Evolutionary conservation across 1,140 invertebrate species (phyloP).

Genomic region (Orussus abietinus): DNA sequence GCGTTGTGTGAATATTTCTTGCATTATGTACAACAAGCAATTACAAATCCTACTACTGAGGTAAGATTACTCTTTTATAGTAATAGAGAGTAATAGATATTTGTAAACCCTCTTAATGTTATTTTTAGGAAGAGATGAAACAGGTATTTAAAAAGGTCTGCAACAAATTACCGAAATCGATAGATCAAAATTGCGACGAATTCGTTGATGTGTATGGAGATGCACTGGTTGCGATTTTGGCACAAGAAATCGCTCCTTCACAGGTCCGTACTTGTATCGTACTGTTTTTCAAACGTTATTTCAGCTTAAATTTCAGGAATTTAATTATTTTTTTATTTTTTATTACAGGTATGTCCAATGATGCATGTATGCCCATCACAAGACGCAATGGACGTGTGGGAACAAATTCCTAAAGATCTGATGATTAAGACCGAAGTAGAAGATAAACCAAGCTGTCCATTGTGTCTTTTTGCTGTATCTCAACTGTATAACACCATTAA

Average conservation of each 20-base stretch:
- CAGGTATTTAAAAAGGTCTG: slow-evolving; percentile 65
- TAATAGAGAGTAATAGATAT: slow-evolving; percentile 6
- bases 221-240: slow-evolving; percentile 70
- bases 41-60: slow-evolving; percentile 67
- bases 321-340: slow-evolving; percentile 10
- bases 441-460: slow-evolving; percentile 66
- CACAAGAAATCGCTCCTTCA: slow-evolving; percentile 78
- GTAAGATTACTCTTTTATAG: slow-evolving; percentile 40
- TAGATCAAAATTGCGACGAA: slow-evolving; percentile 65
- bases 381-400: slow-evolving; percentile 40
- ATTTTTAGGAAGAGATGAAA: slow-evolving; percentile 60
- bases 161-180: slow-evolving; percentile 59
- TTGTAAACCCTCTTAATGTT: slow-evolving; percentile 3
- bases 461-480: slow-evolving; percentile 76
- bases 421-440: slow-evolving; percentile 53
- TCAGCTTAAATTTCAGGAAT: slow-evolving; percentile 10
- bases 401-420: slow-evolving; percentile 46
- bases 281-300: slow-evolving; percentile 3
- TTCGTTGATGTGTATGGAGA: slow-evolving; percentile 76
- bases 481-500: slow-evolving; percentile 66
- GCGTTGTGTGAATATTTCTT: slow-evolving; percentile 79
- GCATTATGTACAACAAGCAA: slow-evolving; percentile 70
- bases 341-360: slow-evolving; percentile 59
- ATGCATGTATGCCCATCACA: slow-evolving; percentile 57
- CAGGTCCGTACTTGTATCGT: slow-evolving; percentile 53